Evolutionary conservation across 2,888 invertebrate genomes (phyloP).

Genomic region (Pogonocherus hispidulus): DNA sequence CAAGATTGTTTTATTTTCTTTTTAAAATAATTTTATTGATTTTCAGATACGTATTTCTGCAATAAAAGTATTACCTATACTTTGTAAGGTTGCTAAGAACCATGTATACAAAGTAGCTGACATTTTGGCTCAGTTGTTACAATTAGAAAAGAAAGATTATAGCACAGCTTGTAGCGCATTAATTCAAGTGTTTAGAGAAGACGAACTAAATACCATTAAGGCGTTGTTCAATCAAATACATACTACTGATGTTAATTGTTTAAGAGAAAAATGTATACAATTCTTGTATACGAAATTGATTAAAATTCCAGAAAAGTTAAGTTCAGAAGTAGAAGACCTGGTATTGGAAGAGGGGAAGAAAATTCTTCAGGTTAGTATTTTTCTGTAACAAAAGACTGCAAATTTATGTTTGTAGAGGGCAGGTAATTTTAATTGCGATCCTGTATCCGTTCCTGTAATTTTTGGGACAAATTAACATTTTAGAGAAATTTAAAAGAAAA

Average conservation of each 20-base stretch:
- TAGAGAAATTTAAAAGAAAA: too few relatives aligned
- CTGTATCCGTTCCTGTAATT: too few relatives aligned
- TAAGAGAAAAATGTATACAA: slow-evolving; percentile 89
- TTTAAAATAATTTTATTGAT: slow-evolving; percentile 11
- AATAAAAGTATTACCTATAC: slow-evolving; percentile 88
- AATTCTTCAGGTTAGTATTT: slow-evolving; percentile 77
- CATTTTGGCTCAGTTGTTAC: slow-evolving; percentile 90
- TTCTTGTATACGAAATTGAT: slow-evolving; percentile 79
- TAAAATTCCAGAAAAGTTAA: slow-evolving; percentile 81
- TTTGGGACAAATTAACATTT: too few relatives aligned
- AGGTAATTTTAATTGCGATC: too few relatives aligned
- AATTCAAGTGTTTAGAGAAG: slow-evolving; percentile 81
- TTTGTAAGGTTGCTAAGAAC: slow-evolving; percentile 89
- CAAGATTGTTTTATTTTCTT: background rate
- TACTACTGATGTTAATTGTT: slow-evolving; percentile 78
- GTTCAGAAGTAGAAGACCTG: slow-evolving; percentile 85
- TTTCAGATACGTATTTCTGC: slow-evolving; percentile 92
- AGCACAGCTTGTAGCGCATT: slow-evolving; percentile 88
- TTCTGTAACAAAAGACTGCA: slow-evolving; percentile 13
- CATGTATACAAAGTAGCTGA: slow-evolving; percentile 91
- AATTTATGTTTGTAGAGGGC: too few relatives aligned
- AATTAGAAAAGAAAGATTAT: slow-evolving; percentile 86
- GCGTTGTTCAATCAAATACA: slow-evolving; percentile 74
- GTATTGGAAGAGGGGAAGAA: slow-evolving; percentile 84
- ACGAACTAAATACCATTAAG: slow-evolving; percentile 76